These are phyloP conservation scores for Morpho helenor DNA, from an alignment of 2,888 invertebrate genomes.

Conservation along the genomic window DNA sequence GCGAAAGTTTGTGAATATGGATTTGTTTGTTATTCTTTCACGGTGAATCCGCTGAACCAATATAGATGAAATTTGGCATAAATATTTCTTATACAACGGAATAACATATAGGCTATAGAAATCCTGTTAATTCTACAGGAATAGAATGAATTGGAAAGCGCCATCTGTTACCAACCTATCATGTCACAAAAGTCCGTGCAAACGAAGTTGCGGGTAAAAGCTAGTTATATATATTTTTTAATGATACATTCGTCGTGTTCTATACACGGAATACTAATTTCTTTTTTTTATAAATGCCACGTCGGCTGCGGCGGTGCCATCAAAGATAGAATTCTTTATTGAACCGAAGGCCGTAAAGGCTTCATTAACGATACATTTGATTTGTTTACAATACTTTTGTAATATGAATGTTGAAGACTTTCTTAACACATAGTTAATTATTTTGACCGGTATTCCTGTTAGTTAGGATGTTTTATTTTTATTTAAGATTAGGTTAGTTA, in stretches of 20 bases:
- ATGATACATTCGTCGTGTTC: neutral
- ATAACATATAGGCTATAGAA: no score
- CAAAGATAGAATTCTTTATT: slow-evolving; percentile 24
- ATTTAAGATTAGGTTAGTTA: no score
- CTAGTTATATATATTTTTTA: neutral
- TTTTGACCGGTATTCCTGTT: neutral
- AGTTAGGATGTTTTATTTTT: neutral
- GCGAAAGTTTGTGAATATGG: no score
- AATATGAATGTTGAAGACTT: slow-evolving; percentile 12
- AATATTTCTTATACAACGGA: no score
- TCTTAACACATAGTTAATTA: slow-evolving; percentile 16
- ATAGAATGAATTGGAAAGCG: no score
- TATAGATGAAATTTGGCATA: no score
- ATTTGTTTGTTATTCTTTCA: no score
- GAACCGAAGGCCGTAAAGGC: slow-evolving; percentile 21
- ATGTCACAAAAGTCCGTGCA: no score
- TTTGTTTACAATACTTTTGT: slow-evolving; percentile 14
- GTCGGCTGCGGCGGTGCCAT: slow-evolving; percentile 23
- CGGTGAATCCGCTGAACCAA: no score
- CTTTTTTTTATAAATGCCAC: slow-evolving; percentile 10
- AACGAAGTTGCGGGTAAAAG: no score
- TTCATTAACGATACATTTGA: slow-evolving; percentile 21
- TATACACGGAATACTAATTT: slow-evolving; percentile 4
- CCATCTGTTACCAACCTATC: no score
- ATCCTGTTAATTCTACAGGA: no score